Evolutionary conservation across 2,888 invertebrate genomes (phyloP).

Genomic region (Sphaeridia pumilis): DNA sequence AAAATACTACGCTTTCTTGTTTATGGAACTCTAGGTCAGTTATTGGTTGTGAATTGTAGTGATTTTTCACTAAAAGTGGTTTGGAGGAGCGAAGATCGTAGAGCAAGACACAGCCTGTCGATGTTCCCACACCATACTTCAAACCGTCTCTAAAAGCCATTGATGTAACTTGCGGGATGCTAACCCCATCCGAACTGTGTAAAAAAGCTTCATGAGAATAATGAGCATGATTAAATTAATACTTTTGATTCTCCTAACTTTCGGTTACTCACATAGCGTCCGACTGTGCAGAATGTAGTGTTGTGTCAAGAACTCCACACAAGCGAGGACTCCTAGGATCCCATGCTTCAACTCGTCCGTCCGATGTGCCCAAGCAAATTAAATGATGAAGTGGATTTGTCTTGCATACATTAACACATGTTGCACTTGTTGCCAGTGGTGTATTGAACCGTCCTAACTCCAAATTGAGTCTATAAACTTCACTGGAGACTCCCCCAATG

Average conservation of each 20-base stretch:
- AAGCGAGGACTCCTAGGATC: conserved; percentile 71
- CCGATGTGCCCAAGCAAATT: conserved; percentile 71
- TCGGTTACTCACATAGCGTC: too few species aligned
- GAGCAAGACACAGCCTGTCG: conserved; percentile 81
- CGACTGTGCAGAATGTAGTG: conserved; percentile 48
- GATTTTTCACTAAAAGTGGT: conserved; percentile 83
- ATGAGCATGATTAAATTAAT: neutral
- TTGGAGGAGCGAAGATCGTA: conserved; percentile 89
- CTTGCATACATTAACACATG: conserved; percentile 66
- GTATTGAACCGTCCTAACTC: conserved; percentile 90
- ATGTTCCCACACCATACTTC: conserved; percentile 72
- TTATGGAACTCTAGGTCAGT: conserved; percentile 72
- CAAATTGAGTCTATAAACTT: conserved; percentile 87
- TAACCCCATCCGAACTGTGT: conserved; percentile 37
- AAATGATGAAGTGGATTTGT: conserved; percentile 83
- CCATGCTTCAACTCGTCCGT: conserved; percentile 93
- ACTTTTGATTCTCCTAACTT: too few species aligned
- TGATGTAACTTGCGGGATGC: conserved; percentile 63
- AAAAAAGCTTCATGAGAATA: neutral
- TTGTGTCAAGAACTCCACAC: conserved; percentile 76
- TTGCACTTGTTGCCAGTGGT: conserved; percentile 63
- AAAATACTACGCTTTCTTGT: conserved; percentile 64
- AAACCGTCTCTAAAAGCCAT: conserved; percentile 46
- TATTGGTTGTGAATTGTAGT: conserved; percentile 85
- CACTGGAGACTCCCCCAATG: conserved; percentile 71